A percentile compares a stretch with the other conserved stretches of the same genome.
Evolutionary conservation across 2,888 invertebrate species (phyloP).

Genomic region (Acrobasis suavella): DNA sequence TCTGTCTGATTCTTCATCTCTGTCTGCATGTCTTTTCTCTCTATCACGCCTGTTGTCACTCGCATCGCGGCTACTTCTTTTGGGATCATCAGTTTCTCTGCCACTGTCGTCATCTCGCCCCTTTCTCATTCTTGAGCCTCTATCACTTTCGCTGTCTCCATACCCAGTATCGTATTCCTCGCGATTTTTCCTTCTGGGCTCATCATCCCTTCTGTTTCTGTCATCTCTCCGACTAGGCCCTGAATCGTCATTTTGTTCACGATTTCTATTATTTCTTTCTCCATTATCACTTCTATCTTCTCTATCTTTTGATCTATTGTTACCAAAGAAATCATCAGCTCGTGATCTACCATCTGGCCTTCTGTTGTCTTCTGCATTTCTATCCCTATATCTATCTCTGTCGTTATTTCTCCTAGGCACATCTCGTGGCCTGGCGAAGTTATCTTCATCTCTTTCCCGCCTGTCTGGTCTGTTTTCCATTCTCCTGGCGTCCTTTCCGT

Average conservation of each 20-base stretch:
- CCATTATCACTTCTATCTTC: slow-evolving; percentile 26
- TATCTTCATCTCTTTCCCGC: slow-evolving; percentile 45
- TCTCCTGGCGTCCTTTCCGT: slow-evolving; percentile 64
- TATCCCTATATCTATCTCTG: slow-evolving; percentile 30
- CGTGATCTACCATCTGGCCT: slow-evolving; percentile 27
- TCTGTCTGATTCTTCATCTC: slow-evolving; percentile 26
- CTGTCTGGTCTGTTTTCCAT: slow-evolving; percentile 47
- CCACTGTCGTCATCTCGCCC: slow-evolving; percentile 28
- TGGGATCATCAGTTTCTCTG: slow-evolving; percentile 31
- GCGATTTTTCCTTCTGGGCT: slow-evolving; percentile 29
- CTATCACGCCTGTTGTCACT: slow-evolving; percentile 32
- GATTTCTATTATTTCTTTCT: slow-evolving; percentile 16
- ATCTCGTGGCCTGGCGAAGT: slow-evolving; percentile 47
- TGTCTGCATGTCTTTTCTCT: slow-evolving; percentile 25
- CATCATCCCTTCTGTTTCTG: slow-evolving; percentile 30
- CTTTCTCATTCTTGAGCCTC: slow-evolving; percentile 25
- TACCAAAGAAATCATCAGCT: slow-evolving; percentile 15
- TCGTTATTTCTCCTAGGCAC: slow-evolving; percentile 37
- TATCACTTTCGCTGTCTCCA: slow-evolving; percentile 27
- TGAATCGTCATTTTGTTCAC: slow-evolving; percentile 18
- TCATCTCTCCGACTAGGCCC: slow-evolving; percentile 18
- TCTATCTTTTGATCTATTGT: slow-evolving; percentile 19
- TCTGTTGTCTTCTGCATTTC: slow-evolving; percentile 32
- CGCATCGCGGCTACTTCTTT: slow-evolving; percentile 20
- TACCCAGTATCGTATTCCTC: slow-evolving; percentile 24